These are phyloP conservation scores for Spinus olivaceus DNA, from an alignment of 2,797 vertebrate species.

Conservation along the genomic window DNA sequence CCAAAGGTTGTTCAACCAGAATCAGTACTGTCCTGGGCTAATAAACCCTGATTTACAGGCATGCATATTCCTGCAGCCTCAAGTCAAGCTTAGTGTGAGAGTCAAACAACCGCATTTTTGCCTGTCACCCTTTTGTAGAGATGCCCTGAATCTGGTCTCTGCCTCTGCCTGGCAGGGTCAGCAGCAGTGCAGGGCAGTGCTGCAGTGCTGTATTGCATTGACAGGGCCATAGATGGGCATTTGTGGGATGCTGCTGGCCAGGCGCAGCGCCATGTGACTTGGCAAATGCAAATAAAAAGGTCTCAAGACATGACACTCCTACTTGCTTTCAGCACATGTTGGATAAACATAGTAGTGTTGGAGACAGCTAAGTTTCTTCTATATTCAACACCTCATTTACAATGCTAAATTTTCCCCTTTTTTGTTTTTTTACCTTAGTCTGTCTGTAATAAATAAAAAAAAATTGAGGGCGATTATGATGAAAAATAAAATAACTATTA, in stretches of 20 bases:
- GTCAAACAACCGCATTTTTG: neutral
- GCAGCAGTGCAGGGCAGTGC: neutral
- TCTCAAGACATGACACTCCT: neutral
- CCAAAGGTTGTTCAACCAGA: neutral
- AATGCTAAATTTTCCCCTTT: neutral
- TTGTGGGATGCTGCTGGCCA: slow-evolving; percentile 9
- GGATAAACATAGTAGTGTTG: neutral
- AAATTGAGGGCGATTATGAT: fast-evolving
- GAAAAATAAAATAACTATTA: neutral
- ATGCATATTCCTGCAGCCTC: neutral
- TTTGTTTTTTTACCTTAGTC: neutral
- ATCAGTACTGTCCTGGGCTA: neutral
- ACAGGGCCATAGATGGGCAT: slow-evolving; percentile 62
- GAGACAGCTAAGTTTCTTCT: neutral
- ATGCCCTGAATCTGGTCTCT: neutral
- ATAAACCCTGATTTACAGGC: neutral
- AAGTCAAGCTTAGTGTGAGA: neutral
- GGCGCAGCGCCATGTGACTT: neutral
- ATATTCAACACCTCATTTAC: neutral
- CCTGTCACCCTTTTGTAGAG: neutral
- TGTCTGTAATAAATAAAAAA: neutral
- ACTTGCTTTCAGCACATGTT: slow-evolving; percentile 25
- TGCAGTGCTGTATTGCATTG: neutral
- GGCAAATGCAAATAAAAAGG: slow-evolving; percentile 19
- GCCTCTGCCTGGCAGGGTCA: neutral